These are phyloP conservation scores for Phaethon lepturus DNA, from an alignment of 2,113 vertebrate genomes.

Conservation along the genomic window DNA sequence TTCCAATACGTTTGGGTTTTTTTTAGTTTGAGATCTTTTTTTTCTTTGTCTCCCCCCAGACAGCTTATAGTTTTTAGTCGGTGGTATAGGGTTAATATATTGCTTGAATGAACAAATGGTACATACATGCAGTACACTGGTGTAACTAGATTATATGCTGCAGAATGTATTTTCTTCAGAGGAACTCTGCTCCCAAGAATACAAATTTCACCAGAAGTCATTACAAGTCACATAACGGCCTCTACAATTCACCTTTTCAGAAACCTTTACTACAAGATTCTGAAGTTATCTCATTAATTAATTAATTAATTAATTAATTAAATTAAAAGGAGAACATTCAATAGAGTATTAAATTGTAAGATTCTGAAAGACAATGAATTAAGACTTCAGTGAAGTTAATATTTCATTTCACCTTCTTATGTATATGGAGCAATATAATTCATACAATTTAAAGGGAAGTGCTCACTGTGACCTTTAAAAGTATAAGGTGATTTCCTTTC, in stretches of 20 bases:
- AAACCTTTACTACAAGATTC: not conserved
- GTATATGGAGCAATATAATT: not conserved
- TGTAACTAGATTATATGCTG: not conserved
- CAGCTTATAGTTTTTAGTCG: not conserved
- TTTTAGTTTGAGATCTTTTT: not conserved
- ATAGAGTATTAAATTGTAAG: not conserved
- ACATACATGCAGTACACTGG: not conserved
- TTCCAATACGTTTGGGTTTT: not conserved
- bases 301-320: not conserved
- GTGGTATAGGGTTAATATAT: not conserved
- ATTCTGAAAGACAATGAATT: not conserved
- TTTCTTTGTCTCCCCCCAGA: not conserved
- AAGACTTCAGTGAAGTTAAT: not conserved
- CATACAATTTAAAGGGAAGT: not conserved
- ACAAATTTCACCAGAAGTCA: not conserved
- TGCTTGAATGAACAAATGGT: not conserved
- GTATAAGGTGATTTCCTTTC: not conserved
- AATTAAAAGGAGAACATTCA: not conserved
- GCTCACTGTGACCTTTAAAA: not conserved
- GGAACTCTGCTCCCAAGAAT: not conserved
- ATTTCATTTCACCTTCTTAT: not conserved
- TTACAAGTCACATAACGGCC: not conserved
- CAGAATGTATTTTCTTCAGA: not conserved
- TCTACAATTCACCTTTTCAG: not conserved
- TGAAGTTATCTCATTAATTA: not conserved